Conservation (phyloP, 2,888 invertebrate genomes). For the Mesochorus sp. region DNA sequence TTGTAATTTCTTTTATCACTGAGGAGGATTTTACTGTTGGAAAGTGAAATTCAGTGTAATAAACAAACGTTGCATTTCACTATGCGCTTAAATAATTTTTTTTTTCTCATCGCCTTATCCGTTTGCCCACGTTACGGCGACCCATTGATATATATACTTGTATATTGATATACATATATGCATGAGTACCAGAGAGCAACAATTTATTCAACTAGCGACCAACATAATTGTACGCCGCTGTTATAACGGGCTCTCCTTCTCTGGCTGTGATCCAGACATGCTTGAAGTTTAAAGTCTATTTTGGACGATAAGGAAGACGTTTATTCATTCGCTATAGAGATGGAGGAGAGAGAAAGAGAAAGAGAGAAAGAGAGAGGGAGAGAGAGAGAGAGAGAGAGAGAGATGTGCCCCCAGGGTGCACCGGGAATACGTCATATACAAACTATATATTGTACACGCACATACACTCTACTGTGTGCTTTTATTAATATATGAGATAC, state of each 20-base stretch:
- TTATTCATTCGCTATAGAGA: slow-evolving; percentile 76
- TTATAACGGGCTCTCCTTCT: slow-evolving; percentile 62
- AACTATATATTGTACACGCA: slow-evolving; percentile 23
- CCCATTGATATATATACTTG: background rate
- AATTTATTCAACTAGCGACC: slow-evolving; percentile 70
- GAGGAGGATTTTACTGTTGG: too few relatives aligned
- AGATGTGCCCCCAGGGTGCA: slow-evolving; percentile 62
- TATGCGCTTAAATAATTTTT: too few relatives aligned
- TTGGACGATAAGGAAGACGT: slow-evolving; percentile 81
- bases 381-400: slow-evolving; percentile 14
- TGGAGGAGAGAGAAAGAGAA: slow-evolving; percentile 34
- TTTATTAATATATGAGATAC: slow-evolving; percentile 37
- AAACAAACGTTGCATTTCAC: too few relatives aligned
- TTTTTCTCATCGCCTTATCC: too few relatives aligned
- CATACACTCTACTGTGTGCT: slow-evolving; percentile 16
- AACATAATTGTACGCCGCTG: slow-evolving; percentile 76
- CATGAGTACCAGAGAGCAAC: slow-evolving; percentile 54
- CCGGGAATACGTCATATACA: slow-evolving; percentile 74
- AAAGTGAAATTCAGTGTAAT: too few relatives aligned
- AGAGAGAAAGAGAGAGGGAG: slow-evolving; percentile 6
- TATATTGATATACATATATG: slow-evolving; percentile 2
- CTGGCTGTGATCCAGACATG: slow-evolving; percentile 80
- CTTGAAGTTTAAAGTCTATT: slow-evolving; percentile 80
- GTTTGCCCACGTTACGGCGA: background rate
- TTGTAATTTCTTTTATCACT: too few relatives aligned